These are phyloP conservation scores for Eupsilia transversa DNA, from an alignment of 2,888 invertebrate species.

Conservation along the genomic window DNA sequence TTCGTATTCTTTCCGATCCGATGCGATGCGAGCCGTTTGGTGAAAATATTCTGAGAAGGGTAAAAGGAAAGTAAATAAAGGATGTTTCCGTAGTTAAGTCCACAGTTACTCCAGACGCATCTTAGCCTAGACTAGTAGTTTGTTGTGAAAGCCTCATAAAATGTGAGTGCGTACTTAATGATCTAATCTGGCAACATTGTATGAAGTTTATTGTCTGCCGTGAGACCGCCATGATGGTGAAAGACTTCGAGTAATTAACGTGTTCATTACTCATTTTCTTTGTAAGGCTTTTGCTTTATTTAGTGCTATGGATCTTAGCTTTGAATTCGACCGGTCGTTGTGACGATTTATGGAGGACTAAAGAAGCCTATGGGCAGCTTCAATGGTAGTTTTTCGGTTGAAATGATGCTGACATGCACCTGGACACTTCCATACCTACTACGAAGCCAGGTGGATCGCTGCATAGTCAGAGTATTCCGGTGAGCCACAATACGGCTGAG, in stretches of 20 bases:
- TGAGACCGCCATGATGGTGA: slow-evolving; percentile 8
- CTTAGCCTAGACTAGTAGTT: slow-evolving; percentile 11
- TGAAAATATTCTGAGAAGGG: neutral
- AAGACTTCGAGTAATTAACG: slow-evolving; percentile 46
- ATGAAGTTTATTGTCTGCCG: slow-evolving; percentile 42
- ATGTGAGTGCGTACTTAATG: slow-evolving; percentile 32
- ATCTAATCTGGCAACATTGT: slow-evolving; percentile 53
- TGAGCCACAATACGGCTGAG: neutral
- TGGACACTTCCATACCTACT: neutral
- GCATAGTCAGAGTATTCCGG: neutral
- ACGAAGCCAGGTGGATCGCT: neutral
- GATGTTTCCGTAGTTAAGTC: neutral
- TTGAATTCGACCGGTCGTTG: neutral
- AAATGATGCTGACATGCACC: neutral
- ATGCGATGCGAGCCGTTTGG: too few relatives aligned
- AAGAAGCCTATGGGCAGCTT: neutral
- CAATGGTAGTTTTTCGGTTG: neutral
- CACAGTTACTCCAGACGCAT: neutral
- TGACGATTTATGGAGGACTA: neutral
- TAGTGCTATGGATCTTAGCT: neutral
- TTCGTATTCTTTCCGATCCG: too few relatives aligned
- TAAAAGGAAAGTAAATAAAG: neutral
- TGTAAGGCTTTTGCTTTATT: slow-evolving; percentile 20
- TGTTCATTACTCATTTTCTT: slow-evolving; percentile 46
- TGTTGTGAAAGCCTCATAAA: slow-evolving; percentile 49